These are phyloP conservation scores for Knipowitschia caucasica DNA, from an alignment of 2,797 vertebrate genomes.

Conservation along the genomic window DNA sequence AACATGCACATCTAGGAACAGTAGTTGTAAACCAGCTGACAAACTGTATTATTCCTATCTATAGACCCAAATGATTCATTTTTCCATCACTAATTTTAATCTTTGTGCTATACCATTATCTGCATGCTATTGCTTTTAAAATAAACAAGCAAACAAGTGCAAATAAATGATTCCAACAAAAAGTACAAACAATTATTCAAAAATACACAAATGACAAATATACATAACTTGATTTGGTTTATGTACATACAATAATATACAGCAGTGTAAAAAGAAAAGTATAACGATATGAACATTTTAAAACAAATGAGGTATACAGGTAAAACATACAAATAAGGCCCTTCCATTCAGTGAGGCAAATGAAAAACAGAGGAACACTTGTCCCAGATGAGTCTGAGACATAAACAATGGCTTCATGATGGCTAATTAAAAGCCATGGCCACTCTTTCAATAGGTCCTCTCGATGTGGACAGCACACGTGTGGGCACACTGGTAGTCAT, in stretches of 20 bases:
- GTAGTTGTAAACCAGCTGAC: slow-evolving; percentile 68
- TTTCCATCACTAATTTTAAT: slow-evolving; percentile 77
- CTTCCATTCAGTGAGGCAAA: slow-evolving; percentile 81
- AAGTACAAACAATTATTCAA: slow-evolving; percentile 63
- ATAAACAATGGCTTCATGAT: slow-evolving; percentile 79
- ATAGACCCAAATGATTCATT: slow-evolving; percentile 62
- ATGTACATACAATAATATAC: slow-evolving; percentile 80
- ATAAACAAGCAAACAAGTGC: slow-evolving; percentile 80
- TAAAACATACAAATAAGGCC: slow-evolving; percentile 95
- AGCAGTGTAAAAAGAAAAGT: slow-evolving; percentile 75
- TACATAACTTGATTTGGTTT: slow-evolving; percentile 71
- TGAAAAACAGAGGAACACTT: slow-evolving; percentile 71
- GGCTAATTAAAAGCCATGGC: slow-evolving; percentile 73
- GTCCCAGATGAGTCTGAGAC: slow-evolving; percentile 65
- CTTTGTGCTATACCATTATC: slow-evolving; percentile 92
- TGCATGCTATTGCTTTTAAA: slow-evolving; percentile 98
- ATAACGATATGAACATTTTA: slow-evolving; percentile 65
- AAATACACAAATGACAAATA: slow-evolving; percentile 71
- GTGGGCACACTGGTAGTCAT: slow-evolving; percentile 72
- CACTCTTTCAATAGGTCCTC: slow-evolving; percentile 72
- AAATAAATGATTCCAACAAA: slow-evolving; percentile 64
- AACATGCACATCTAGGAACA: slow-evolving; percentile 58
- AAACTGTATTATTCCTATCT: slow-evolving; percentile 60
- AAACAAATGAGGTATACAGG: slow-evolving; percentile 92
- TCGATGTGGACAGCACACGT: slow-evolving; percentile 67